Evolutionary conservation across 2,113 vertebrate species (phyloP), one percentile per base, ranked within the genome.

Genomic region (Agapornis roseicollis): DNA sequence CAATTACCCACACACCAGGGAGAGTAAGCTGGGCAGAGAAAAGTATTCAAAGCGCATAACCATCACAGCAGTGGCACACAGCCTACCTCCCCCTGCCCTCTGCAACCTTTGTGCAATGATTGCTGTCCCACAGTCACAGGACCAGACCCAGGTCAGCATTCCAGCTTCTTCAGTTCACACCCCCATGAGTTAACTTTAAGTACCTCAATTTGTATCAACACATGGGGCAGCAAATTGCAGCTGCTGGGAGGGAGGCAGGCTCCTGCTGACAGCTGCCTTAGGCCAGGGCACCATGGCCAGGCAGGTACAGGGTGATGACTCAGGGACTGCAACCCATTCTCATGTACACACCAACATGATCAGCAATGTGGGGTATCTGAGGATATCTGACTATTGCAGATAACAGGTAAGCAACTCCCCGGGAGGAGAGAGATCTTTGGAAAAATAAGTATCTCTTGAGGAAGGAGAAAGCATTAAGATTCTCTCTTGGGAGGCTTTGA

Each of bases 41-140:
- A 69, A 17, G 3, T 2, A 3, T 46, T 74, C 31, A 31, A 33
- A 80, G 55, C 46, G 24, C 60, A 31, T 16, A 2, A 10, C 44
- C 27, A 17, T 13, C 13, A 19, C 1, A 1, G 44, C 35, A 60
- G 47, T 8, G 6, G 31, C 1, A 2, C 13, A 8, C 0, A 0
- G 7, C 49, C 33, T 35, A 8, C 35, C 28, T 41, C 31, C 63
- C 33, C 53, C 42, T 2, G 3, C 46, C 56, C 39, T 13, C 58
- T n/a, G n/a, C 28, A 46, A 37, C 58, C 80, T 23, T 63, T 72
- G 52, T 12, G 23, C 47, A 7, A 0, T 0, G 13, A 22, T 31
- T 11, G 1, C 37, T 68, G 52, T 20, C 41, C 41, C 3, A 1
- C 56, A 64, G 80, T 25, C 5, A 1, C 66, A 69, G 50, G 52